Conservation (phyloP, 2,888 invertebrate genomes). For the Orchesellides sinensis region DNA sequence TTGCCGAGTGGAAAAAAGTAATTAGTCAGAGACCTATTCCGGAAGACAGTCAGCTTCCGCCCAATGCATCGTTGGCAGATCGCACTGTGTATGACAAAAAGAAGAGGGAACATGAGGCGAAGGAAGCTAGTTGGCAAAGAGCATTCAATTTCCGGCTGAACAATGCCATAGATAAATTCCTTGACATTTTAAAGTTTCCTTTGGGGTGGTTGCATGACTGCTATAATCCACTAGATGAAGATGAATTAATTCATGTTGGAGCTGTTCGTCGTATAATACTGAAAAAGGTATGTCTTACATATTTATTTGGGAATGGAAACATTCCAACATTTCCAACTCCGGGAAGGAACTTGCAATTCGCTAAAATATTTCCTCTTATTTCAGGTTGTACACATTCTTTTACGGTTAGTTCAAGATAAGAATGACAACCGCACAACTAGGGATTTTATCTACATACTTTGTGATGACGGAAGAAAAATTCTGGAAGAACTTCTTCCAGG, state of each 20-base stretch:
- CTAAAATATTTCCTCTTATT: constrained; percentile 21
- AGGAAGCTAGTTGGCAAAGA: constrained; percentile 59
- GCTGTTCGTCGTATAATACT: constrained; percentile 64
- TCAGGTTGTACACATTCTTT: constrained; percentile 63
- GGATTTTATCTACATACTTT: constrained; percentile 56
- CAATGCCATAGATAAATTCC: constrained; percentile 58
- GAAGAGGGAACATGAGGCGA: constrained; percentile 54
- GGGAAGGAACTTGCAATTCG: background rate
- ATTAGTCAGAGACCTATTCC: constrained; percentile 54
- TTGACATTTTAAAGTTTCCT: constrained; percentile 67
- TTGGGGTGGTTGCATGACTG: constrained; percentile 67
- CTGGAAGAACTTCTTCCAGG: constrained; percentile 58
- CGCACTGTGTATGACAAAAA: constrained; percentile 54
- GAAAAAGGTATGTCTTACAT: constrained; percentile 57
- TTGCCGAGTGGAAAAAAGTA: constrained; percentile 59
- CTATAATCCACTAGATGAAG: constrained; percentile 56
- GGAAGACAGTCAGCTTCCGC: background rate
- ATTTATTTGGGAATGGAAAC: constrained; percentile 1
- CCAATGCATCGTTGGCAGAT: constrained; percentile 49
- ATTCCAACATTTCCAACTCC: background rate
- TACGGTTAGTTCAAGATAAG: constrained; percentile 61
- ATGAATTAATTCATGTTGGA: constrained; percentile 59
- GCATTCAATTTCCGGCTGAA: constrained; percentile 49
- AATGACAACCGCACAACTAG: constrained; percentile 48
- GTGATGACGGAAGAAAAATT: constrained; percentile 60